Evolutionary conservation across 2,113 vertebrate genomes (phyloP), one percentile per base, ranked within the genome.

Genomic region (Numenius arquata): DNA sequence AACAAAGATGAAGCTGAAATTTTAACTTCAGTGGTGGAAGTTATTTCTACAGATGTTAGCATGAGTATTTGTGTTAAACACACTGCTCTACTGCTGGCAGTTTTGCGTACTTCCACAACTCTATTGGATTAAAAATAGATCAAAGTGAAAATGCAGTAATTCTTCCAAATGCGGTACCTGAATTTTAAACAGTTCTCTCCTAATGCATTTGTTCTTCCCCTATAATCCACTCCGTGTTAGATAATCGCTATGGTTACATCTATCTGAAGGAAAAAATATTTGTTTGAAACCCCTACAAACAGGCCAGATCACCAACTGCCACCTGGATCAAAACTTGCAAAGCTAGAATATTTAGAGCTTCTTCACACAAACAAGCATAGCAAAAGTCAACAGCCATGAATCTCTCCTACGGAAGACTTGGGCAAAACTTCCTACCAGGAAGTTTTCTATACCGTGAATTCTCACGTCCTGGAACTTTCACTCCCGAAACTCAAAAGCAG

Each of bases 131-230:
- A 92, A 94, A 92, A 94, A 90, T 38, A 94, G 78, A 94, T 76
- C 73, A 84, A 92, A 95, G 73, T 62, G 47, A 87, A 80, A 94
- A 66, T 12, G 16, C 71, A 94, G 61, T 78, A 94, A 79, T 87
- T 91, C 93, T 89, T 96, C 47, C 84, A 91, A 83, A 93, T 29
- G 66, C 4, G 5, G 58, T 73, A 95, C 80, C 90, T 96, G 77
- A 93, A 96, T 95, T 96, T 95, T 93, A 95, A 94, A 85, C 66
- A 95, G 86, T 63, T 41, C 21, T 78, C 56, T 89, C 66, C 56
- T 91, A 95, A 88, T 79, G 55, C 80, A 92, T 78, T 85, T 85
- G 36, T 90, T 89, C 47, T 90, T 59, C 70, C 89, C 43, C 66
- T 95, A 75, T 88, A 95, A 92, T 76, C 86, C 74, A 73, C 18